Percentiles rank a stretch among this genome's conserved stretches.
Conservation (phyloP, 2,888 invertebrate genomes). For the Zootermopsis nevadensis region DNA sequence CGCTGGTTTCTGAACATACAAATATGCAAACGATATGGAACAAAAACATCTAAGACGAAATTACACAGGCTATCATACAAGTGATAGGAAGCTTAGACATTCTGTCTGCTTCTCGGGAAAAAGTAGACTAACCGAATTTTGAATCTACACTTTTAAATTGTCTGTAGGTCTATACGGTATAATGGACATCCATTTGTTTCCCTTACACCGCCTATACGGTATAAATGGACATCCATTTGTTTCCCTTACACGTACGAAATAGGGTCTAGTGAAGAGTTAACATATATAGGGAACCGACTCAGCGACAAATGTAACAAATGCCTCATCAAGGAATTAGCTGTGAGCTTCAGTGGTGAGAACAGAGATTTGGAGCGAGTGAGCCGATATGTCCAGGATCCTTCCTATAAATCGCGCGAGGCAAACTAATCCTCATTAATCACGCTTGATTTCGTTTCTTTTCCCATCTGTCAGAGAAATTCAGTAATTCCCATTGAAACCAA, state of each 20-base stretch:
- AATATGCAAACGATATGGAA: too few species aligned
- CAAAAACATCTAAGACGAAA: too few species aligned
- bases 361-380: not conserved
- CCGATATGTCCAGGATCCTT: not conserved
- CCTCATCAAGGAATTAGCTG: conserved; percentile 13
- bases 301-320: conserved; percentile 28
- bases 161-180: too few species aligned
- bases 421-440: conserved; percentile 19
- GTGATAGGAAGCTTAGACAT: too few species aligned
- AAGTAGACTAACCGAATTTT: too few species aligned
- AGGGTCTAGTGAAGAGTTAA: not conserved
- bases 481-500: not conserved
- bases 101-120: too few species aligned
- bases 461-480: conserved; percentile 1
- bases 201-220: too few species aligned
- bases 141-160: too few species aligned
- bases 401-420: not conserved
- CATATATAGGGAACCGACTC: conserved; percentile 21
- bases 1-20: too few species aligned
- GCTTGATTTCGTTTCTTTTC: conserved; percentile 21
- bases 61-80: too few species aligned
- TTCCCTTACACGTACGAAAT: not conserved
- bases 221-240: too few species aligned
- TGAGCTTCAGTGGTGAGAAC: not conserved
- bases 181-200: too few species aligned